phyloP scores from a whole-genome alignment of 2,888 invertebrate genomes.

The Andricus quercusramuli region DNA sequence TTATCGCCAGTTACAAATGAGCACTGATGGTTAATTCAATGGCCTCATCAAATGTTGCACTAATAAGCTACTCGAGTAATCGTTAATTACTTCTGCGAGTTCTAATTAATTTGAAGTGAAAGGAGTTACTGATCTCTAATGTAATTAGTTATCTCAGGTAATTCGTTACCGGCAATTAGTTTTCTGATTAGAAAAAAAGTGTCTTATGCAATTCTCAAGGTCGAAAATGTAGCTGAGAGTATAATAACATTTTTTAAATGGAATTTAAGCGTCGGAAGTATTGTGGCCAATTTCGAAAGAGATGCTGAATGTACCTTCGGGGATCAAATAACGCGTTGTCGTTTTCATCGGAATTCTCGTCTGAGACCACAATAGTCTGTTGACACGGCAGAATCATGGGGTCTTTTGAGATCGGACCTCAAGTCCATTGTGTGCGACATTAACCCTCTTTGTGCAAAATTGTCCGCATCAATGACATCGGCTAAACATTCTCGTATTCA shows the following conservation, averaged over 20 bases:
- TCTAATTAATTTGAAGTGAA: conserved; percentile 33
- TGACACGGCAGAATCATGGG: conserved; percentile 38
- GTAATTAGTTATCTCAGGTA: conserved; percentile 18
- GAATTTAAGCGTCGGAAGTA: conserved; percentile 28
- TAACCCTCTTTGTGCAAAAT: not conserved
- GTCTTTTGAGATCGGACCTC: conserved; percentile 3
- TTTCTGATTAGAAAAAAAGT: not conserved
- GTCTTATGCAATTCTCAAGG: not conserved
- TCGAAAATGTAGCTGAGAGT: not conserved
- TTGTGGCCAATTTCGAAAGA: conserved; percentile 29
- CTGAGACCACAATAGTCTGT: conserved; percentile 30
- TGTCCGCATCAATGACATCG: conserved; percentile 1
- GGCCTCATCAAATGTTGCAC: not conserved
- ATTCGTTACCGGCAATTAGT: not conserved
- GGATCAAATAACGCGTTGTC: conserved; percentile 51
- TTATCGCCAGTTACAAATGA: not conserved
- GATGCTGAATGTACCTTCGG: conserved; percentile 10
- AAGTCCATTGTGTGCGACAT: not conserved
- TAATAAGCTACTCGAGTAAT: conserved; percentile 23
- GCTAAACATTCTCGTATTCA: conserved; percentile 15
- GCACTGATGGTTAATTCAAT: conserved; percentile 13
- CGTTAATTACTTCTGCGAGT: conserved; percentile 23
- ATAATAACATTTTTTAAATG: not conserved
- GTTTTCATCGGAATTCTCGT: conserved; percentile 31
- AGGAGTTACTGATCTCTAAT: conserved; percentile 31